Base-by-base conservation (phyloP, 2,888 invertebrate species). In the Bursaphelenchus okinawaensis region DNA sequence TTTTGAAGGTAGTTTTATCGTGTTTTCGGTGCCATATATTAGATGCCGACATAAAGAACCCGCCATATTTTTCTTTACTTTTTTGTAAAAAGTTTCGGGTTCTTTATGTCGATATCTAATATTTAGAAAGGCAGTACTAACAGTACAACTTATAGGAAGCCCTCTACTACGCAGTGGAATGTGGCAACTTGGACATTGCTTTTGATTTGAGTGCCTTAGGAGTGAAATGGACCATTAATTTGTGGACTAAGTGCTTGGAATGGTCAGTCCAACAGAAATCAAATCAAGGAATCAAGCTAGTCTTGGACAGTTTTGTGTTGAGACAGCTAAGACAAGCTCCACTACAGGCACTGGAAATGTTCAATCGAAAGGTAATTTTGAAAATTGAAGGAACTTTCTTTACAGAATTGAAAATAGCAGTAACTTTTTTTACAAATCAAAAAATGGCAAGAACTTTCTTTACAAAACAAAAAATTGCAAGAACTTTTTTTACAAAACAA, bases 111-210 rank as follows among this genome's bases (percentile, higher is more conserved):
- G n/a, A n/a, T n/a, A n/a, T n/a, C n/a, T n/a, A n/a, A n/a, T n/a
- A n/a, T n/a, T n/a, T n/a, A n/a, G n/a, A n/a, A n/a, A n/a, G n/a
- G n/a, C n/a, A n/a, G n/a, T n/a, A n/a, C n/a, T n/a, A n/a, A n/a
- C n/a, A n/a, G n/a, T n/a, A n/a, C n/a, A n/a, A n/a, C n/a, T n/a
- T n/a, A n/a, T n/a, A 67, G 81, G 92, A 93, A 84, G 92, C 93
- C 23, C 91, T 93, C 91, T 93, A 93, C 83, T 92, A 92, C 82
- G 91, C 91, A 68, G 90, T 92, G 0, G 93, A 93, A 84, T 91
- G 91, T 82, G 91, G 91, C 79, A 90, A 92, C 83, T 86, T 92
- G 67, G 92, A 93, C 81, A 90, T 93, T 72, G 92, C 92, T 0
- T 87, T 92, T 78, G 92, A 93, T 82, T 86, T 93, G 29, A 88